Evolutionary conservation across 2,113 vertebrate species (phyloP).

Genomic region (Tautogolabrus adspersus): DNA sequence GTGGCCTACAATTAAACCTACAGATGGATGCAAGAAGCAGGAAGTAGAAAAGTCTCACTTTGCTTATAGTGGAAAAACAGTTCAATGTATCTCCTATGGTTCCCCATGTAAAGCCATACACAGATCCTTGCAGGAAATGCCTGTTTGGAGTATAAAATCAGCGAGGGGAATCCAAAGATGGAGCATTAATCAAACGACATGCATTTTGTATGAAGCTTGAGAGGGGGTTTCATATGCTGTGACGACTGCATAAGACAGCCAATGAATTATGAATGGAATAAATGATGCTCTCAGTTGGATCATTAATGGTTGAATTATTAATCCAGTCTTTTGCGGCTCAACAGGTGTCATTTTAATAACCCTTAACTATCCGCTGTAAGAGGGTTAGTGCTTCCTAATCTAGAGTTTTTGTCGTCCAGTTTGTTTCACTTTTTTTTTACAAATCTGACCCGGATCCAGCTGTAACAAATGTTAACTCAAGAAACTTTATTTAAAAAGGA

Average conservation of each 20-base stretch:
- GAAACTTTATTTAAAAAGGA: too few relatives aligned
- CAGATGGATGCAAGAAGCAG: neutral
- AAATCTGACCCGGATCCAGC: too few relatives aligned
- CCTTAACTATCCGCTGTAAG: neutral
- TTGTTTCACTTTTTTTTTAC: neutral
- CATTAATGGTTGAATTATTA: slow-evolving; percentile 63
- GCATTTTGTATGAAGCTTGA: slow-evolving; percentile 66
- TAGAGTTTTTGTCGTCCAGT: neutral
- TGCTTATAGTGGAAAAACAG: slow-evolving; percentile 18
- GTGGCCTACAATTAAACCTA: neutral
- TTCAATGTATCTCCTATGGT: neutral
- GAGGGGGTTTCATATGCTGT: slow-evolving; percentile 10
- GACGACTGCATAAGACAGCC: slow-evolving; percentile 30
- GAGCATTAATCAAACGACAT: slow-evolving; percentile 56
- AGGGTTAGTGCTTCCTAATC: too few relatives aligned
- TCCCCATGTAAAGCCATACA: slow-evolving; percentile 1
- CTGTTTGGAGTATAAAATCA: neutral
- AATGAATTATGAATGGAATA: slow-evolving; percentile 70
- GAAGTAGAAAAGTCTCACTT: slow-evolving; percentile 28
- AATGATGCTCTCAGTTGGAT: slow-evolving; percentile 62
- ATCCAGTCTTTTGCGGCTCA: slow-evolving; percentile 4
- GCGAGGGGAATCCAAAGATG: slow-evolving; percentile 8
- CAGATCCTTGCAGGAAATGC: neutral
- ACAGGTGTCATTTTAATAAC: slow-evolving; percentile 19
- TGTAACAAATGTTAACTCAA: too few relatives aligned